Evolutionary conservation across 2,113 vertebrate species (phyloP), one percentile per base, ranked within the genome.

Genomic region (Tetraodon nigroviridis): DNA sequence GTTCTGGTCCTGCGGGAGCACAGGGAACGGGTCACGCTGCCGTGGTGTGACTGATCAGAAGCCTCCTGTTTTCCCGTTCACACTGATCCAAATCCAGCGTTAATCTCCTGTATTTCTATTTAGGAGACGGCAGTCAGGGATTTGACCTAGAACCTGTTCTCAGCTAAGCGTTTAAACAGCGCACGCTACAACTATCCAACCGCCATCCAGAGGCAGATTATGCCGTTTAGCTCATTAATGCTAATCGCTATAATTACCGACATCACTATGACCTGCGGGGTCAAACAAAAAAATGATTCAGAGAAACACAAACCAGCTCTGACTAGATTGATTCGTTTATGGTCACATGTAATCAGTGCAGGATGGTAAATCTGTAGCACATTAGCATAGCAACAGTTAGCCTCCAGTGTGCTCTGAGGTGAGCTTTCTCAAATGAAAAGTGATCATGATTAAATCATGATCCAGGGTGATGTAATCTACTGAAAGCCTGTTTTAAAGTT

Each of bases 81-180:
- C 24, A 48, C 64, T 73, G 70, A 76, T 73, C 75, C 76, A 78
- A 83, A 87, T 75, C 70, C 71, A 55, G 22, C 52, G 13, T 53
- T 87, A 84, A 87, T 79, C 82, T 62, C 69, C 50, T 58, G 63
- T 65, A 68, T 74, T 75, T 82, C 59, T 82, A 82, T 83, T 82
- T 74, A 69, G 61, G 77, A 68, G 65, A 67, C 57, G 69, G 47
- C 17, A 12, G 55, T 64, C 52, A 68, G 61, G 52, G 69, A 64
- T 71, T 71, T 72, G 56, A 70, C 58, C 54, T 79, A 52, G 78
- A 77, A 81, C 68, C 70, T 78, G 58, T 61, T 68, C 50, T 48
- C 57, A 48, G 64, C 48, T 77, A 64, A 71, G 56, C 44, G 22
- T 61, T n/a, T 41, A 40, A 67, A 52, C 64, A 29, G 22, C 42